Evolutionary conservation across 2,113 vertebrate genomes (phyloP).

Genomic region (Xenopus laevis): DNA sequence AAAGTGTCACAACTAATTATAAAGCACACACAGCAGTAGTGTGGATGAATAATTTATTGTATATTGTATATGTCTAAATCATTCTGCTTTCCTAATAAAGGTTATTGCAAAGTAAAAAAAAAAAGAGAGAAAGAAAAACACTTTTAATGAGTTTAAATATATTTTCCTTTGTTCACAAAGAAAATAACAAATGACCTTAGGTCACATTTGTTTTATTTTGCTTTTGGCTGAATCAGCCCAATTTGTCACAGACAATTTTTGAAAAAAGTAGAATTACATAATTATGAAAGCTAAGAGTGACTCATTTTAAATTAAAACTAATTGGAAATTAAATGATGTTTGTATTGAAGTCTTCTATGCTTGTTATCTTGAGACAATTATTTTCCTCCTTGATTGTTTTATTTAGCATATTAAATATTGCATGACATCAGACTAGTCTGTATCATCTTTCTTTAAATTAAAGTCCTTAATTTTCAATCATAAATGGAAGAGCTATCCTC

Average conservation of each 20-base stretch:
- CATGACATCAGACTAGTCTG: neutral
- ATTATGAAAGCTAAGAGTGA: slow-evolving; percentile 40
- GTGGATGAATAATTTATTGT: too few relatives aligned
- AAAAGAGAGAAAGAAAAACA: too few relatives aligned
- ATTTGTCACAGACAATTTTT: slow-evolving; percentile 48
- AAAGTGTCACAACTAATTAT: too few relatives aligned
- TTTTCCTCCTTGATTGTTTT: slow-evolving; percentile 26
- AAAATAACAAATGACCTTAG: slow-evolving; percentile 50
- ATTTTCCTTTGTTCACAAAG: too few relatives aligned
- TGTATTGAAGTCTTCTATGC: slow-evolving; percentile 32
- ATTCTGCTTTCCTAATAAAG: too few relatives aligned
- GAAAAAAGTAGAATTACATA: slow-evolving; percentile 43
- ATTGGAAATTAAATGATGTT: slow-evolving; percentile 34
- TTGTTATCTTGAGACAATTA: slow-evolving; percentile 39
- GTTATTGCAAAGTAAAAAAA: too few relatives aligned
- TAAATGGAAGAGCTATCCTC: too few relatives aligned
- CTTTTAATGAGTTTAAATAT: too few relatives aligned
- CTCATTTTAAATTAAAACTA: slow-evolving; percentile 31
- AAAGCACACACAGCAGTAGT: too few relatives aligned
- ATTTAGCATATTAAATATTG: slow-evolving; percentile 26
- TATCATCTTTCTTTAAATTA: neutral
- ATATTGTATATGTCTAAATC: too few relatives aligned
- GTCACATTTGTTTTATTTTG: slow-evolving; percentile 54
- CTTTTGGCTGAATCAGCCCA: slow-evolving; percentile 48
- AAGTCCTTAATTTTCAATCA: too few relatives aligned